phyloP scores from a whole-genome alignment of 2,113 vertebrate genomes.

The Drymodes brunneopygia region DNA sequence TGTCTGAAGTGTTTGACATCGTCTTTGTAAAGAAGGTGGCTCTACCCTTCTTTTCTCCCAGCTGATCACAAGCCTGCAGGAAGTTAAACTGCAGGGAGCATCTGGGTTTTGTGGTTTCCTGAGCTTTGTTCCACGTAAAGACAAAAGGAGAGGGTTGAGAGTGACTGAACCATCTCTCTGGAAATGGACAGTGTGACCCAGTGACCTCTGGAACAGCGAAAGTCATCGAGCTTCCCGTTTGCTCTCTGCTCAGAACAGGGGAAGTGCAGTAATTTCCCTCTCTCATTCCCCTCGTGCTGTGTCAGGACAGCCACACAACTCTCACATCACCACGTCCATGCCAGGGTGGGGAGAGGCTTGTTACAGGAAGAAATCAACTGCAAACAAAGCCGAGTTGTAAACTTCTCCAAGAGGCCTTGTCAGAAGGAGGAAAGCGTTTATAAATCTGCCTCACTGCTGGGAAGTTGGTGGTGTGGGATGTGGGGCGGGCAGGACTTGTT shows the following conservation, averaged over 20 bases:
- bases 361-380: constrained; percentile 17
- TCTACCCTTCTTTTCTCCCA: neutral
- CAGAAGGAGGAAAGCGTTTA: neutral
- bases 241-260: neutral
- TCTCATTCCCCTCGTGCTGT: neutral
- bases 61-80: neutral
- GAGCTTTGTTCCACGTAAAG: neutral
- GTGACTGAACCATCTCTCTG: neutral
- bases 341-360: neutral
- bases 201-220: neutral
- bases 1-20: neutral
- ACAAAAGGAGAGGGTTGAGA: neutral
- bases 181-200: neutral
- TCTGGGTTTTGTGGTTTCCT: neutral
- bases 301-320: neutral
- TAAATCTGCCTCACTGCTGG: neutral
- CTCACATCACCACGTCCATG: neutral
- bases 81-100: neutral
- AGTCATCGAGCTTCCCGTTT: neutral
- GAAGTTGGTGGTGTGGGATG: neutral
- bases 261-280: constrained; percentile 19
- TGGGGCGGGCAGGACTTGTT: neutral
- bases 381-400: constrained; percentile 15
- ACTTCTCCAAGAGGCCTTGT: neutral
- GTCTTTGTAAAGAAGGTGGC: neutral